A percentile compares a stretch with the other conserved stretches of the same genome.
Conservation (phyloP, 2,888 invertebrate genomes). For the Yponomeuta cagnagella region DNA sequence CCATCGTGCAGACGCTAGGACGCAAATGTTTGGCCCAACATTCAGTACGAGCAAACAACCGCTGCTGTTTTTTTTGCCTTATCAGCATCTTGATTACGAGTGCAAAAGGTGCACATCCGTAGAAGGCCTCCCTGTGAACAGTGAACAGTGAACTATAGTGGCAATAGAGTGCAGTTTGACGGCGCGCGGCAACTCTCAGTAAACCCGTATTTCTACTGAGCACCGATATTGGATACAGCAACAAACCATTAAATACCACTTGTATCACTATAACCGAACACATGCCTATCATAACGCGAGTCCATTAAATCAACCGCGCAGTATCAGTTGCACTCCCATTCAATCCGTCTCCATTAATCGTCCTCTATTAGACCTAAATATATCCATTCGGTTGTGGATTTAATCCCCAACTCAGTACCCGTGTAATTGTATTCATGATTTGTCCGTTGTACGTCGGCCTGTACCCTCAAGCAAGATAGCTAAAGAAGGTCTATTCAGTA, state of each 20-base stretch:
- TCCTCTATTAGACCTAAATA: neutral
- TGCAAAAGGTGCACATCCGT: too few relatives aligned
- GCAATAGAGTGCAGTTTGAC: too few relatives aligned
- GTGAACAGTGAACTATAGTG: too few relatives aligned
- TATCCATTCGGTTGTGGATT: neutral
- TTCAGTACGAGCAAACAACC: too few relatives aligned
- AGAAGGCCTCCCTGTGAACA: too few relatives aligned
- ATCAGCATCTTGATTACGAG: too few relatives aligned
- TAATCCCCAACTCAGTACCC: neutral
- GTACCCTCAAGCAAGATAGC: neutral
- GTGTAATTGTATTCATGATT: constrained; percentile 1
- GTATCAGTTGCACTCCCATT: neutral
- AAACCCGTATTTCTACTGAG: too few relatives aligned
- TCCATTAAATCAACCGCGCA: neutral
- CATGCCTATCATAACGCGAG: neutral
- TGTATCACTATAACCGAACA: too few relatives aligned
- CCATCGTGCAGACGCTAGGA: too few relatives aligned
- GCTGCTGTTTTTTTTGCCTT: too few relatives aligned
- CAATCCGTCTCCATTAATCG: neutral
- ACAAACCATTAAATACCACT: neutral
- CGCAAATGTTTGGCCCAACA: too few relatives aligned
- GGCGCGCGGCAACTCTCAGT: too few relatives aligned
- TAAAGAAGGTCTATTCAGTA: neutral
- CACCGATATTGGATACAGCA: neutral
- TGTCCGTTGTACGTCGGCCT: neutral